These are phyloP conservation scores for Papilio aristodemus DNA, from an alignment of 1,140 invertebrate genomes.

Conservation along the genomic window DNA sequence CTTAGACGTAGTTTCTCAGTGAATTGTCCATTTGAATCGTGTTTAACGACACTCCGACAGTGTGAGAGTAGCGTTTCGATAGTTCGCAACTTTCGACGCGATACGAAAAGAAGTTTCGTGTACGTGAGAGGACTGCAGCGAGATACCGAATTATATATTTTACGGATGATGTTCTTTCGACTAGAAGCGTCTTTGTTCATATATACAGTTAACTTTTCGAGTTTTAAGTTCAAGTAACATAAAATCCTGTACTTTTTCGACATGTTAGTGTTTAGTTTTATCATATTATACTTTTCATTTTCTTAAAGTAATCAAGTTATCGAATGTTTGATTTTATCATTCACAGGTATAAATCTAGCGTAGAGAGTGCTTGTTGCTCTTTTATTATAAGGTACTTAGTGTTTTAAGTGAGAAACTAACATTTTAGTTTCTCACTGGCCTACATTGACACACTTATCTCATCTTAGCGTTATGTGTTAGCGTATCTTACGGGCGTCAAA, in stretches of 20 bases:
- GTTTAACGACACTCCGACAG: slow-evolving; percentile 18
- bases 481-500: no score
- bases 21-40: slow-evolving; percentile 26
- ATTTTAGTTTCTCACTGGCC: no score
- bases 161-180: slow-evolving; percentile 12
- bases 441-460: no score
- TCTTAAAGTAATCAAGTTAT: no score
- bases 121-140: slow-evolving; percentile 25
- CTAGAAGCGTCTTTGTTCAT: background rate
- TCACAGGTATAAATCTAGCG: no score
- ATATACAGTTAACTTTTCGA: background rate
- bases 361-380: no score
- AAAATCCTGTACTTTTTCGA: background rate
- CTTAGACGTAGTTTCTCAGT: slow-evolving; percentile 23
- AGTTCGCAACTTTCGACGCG: slow-evolving; percentile 27
- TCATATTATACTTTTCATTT: no score
- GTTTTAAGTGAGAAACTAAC: no score
- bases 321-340: no score
- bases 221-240: background rate
- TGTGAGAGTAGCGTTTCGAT: slow-evolving; percentile 11
- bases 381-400: no score
- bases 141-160: slow-evolving; percentile 25
- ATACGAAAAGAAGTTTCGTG: slow-evolving; percentile 29
- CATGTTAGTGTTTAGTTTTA: no score
- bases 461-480: no score